Conservation (phyloP, 1,140 invertebrate species). For the Temnothorax longispinosus region DNA sequence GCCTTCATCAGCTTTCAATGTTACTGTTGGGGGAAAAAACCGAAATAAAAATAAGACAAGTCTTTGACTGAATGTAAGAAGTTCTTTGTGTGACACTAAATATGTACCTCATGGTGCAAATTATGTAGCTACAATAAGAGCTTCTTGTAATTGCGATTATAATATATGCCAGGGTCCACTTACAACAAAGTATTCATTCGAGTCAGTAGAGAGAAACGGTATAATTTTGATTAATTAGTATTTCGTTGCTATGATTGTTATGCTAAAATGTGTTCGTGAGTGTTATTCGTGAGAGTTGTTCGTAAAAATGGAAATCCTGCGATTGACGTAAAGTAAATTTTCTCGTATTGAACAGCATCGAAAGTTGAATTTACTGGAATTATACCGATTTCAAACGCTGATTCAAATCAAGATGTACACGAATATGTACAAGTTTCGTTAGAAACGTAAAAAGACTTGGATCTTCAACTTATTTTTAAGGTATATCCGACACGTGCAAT, state of each 20-base stretch:
- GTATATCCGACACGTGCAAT: constrained; percentile 53
- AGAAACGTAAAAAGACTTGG: constrained; percentile 36
- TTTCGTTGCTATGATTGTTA: neutral
- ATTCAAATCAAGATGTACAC: constrained; percentile 21
- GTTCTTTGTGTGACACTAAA: constrained; percentile 63
- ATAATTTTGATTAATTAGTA: neutral
- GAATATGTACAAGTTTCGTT: constrained; percentile 28
- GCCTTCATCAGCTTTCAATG: constrained; percentile 55
- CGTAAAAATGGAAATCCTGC: neutral
- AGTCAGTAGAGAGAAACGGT: neutral
- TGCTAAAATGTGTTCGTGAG: neutral
- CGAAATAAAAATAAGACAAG: constrained; percentile 59
- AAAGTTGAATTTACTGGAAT: constrained; percentile 29
- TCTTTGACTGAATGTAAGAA: constrained; percentile 66
- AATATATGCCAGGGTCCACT: constrained; percentile 68
- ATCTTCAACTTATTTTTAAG: constrained; percentile 51
- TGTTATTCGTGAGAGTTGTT: constrained; percentile 13
- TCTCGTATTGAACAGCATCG: neutral
- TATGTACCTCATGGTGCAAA: constrained; percentile 53
- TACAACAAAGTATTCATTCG: constrained; percentile 42
- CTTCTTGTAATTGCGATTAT: constrained; percentile 66
- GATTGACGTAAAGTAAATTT: neutral
- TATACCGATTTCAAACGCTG: constrained; percentile 20
- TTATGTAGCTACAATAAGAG: constrained; percentile 66
- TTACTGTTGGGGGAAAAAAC: constrained; percentile 63